These are phyloP conservation scores for Cyclophora punctaria DNA, from an alignment of 2,888 invertebrate genomes.

Conservation along the genomic window DNA sequence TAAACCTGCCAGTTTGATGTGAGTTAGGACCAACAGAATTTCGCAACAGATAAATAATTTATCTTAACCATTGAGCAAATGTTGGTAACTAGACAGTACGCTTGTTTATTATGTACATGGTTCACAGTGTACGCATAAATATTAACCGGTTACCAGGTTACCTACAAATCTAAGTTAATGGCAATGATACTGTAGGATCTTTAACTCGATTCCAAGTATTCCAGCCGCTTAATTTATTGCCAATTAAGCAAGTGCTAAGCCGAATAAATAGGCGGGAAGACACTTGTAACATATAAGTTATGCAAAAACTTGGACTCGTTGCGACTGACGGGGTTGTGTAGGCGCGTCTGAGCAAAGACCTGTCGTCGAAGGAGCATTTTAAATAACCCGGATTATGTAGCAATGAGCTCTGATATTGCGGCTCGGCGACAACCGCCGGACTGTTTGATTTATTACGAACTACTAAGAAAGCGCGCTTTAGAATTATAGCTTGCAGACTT, in stretches of 20 bases:
- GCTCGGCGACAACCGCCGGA: constrained; percentile 55
- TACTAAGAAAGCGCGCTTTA: constrained; percentile 42
- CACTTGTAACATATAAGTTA: constrained; percentile 45
- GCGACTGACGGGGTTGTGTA: constrained; percentile 35
- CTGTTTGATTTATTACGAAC: constrained; percentile 59
- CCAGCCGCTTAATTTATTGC: constrained; percentile 64
- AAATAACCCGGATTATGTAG: constrained; percentile 44
- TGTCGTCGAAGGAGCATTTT: constrained; percentile 36
- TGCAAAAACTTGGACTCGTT: constrained; percentile 36
- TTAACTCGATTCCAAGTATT: constrained; percentile 49
- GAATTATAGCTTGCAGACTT: constrained; percentile 40
- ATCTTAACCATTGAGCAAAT: constrained; percentile 15
- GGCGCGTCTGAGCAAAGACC: constrained; percentile 31
- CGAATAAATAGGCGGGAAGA: constrained; percentile 64
- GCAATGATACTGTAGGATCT: constrained; percentile 42
- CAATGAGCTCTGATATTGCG: constrained; percentile 47
- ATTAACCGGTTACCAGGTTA: constrained; percentile 27
- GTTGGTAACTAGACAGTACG: constrained; percentile 19
- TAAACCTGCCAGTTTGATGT: constrained; percentile 17
- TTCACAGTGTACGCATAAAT: constrained; percentile 31
- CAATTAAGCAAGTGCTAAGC: constrained; percentile 70
- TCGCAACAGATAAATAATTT: constrained; percentile 20
- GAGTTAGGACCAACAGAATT: constrained; percentile 19
- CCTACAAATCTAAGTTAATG: constrained; percentile 44
- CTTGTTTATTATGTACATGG: constrained; percentile 25